Base-by-base conservation (phyloP, 2,888 invertebrate genomes). In the Lissocephala sabroskyi region DNA sequence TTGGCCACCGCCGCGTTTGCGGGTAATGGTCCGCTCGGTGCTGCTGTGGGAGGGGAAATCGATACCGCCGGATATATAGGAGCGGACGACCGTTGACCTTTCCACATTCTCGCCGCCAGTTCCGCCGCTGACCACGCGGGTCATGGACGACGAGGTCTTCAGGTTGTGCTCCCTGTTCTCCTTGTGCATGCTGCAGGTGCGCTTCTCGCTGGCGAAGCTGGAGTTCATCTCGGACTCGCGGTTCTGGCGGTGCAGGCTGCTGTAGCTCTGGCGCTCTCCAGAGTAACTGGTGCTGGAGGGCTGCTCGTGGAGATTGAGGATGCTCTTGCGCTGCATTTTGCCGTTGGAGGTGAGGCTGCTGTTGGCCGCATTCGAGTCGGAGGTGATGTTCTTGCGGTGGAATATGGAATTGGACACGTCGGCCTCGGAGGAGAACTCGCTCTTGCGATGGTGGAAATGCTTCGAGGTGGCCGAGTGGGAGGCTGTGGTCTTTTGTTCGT, bases 311-410 rank as follows among this genome's bases (percentile, higher is more conserved):
- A 94, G 86, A 79, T 94, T 94, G 17, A 90, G 89, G 52, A 94
- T 91, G 50, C 93, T 94, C 81, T 92, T 93, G 42, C 92, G 87
- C 82, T 93, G 93, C 56, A 92, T 91, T 17, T 93, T 90, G 13
- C 93, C 93, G 47, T 74, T 81, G 0, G 82, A 79, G 3, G 80
- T 80, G 1, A 82, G 56, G 23, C 82, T 81, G 16, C 81, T 78
- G 45, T 65, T 70, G 35, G 74, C 61, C 9, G 70, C 74, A 45
- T 64, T 70, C 3, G 67, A 73, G 35, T 83, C 82, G 4, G 49
- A 62, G 3, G 78, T 56, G 2, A 60, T 40, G 36, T 53, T 75
- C 51, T 92, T 93, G 33, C 94, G 89, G 80, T 94, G 92, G 28
- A 94, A 87, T 36, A 94, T 91, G 33, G 93, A 87, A 75, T 95